A percentile compares a stretch with the other conserved stretches of the same genome.
phyloP scores from a whole-genome alignment of 1,140 invertebrate species.

The Leptinotarsa lineolata region DNA sequence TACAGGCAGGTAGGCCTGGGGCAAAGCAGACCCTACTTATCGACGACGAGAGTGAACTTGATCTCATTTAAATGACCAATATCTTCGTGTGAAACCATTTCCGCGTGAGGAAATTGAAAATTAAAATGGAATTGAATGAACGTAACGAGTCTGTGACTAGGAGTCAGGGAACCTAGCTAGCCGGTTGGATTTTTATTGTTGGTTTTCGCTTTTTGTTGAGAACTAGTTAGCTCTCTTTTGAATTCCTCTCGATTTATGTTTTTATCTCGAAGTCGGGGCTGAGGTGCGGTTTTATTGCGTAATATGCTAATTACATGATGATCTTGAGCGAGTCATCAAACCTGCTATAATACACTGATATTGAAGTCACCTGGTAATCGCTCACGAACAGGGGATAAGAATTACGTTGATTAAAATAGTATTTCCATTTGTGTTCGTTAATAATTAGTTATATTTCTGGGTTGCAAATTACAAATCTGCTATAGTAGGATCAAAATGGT shows the following conservation, averaged over 20 bases:
- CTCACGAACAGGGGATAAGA: no score
- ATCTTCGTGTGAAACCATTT: background rate
- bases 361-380: no score
- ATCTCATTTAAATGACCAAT: slow-evolving; percentile 8
- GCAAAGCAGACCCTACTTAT: background rate
- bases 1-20: background rate
- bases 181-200: slow-evolving; percentile 3
- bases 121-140: background rate
- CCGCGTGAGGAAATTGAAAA: slow-evolving; percentile 5
- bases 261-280: background rate
- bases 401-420: no score
- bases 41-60: slow-evolving; percentile 7
- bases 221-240: background rate
- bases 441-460: no score
- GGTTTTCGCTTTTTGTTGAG: background rate
- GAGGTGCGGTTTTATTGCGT: background rate
- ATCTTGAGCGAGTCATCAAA: background rate
- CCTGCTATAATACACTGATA: no score
- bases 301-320: background rate
- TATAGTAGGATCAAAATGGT: no score
- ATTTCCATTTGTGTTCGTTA: no score
- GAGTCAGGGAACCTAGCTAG: background rate
- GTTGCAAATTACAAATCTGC: no score
- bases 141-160: background rate
- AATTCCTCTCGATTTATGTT: slow-evolving; percentile 1